Evolutionary conservation across 1,140 invertebrate genomes (phyloP).

Genomic region (Hyles euphorbiae): DNA sequence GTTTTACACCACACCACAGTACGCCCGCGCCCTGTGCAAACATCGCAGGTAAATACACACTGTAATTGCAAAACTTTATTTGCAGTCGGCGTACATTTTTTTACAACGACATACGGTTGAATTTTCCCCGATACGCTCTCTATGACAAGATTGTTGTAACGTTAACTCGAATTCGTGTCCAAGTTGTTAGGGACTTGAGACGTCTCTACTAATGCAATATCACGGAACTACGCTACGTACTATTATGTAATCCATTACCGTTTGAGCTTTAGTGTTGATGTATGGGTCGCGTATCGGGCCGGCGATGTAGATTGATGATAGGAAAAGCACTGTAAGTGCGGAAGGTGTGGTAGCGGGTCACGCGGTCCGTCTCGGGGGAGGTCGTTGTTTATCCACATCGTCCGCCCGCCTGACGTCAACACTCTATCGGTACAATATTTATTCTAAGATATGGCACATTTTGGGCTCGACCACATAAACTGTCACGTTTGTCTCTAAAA

Average conservation of each 20-base stretch:
- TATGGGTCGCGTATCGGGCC: neutral
- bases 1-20: neutral
- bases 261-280: neutral
- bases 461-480: neutral
- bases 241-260: conserved; percentile 15
- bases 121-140: neutral
- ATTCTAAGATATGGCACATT: conserved; percentile 12
- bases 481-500: no score
- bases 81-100: conserved; percentile 8
- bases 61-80: conserved; percentile 7
- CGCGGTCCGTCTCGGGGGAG: conserved; percentile 34
- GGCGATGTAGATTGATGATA: neutral
- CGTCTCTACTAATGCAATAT: conserved; percentile 21
- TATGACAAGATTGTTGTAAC: conserved; percentile 19
- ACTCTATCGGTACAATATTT: conserved; percentile 29
- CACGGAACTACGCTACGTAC: neutral
- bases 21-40: conserved; percentile 30
- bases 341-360: conserved; percentile 23
- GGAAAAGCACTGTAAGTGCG: conserved; percentile 3
- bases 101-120: conserved; percentile 9
- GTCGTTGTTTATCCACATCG: conserved; percentile 35
- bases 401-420: conserved; percentile 31
- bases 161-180: conserved; percentile 49
- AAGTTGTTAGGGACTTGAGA: conserved; percentile 42
- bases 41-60: conserved; percentile 40